Evolutionary conservation across 2,797 vertebrate species (phyloP), one percentile per base, ranked within the genome.

Genomic region (Trematocara caparti): DNA sequence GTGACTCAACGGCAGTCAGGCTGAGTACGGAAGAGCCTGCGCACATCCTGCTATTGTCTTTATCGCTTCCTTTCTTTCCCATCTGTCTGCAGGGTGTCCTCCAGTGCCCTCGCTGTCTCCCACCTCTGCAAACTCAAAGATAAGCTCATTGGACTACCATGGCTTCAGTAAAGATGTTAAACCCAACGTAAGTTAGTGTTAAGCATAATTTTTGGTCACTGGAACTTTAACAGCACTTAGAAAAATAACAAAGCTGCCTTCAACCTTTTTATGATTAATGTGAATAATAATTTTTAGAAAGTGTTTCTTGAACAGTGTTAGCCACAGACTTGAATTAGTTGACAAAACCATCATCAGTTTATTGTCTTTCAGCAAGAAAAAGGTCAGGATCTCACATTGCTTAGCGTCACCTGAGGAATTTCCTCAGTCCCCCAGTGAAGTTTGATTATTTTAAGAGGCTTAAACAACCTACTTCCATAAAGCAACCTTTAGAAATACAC

Each of bases 261-360:
- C 14, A 19, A n/a, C 45, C 8, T 62, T 45, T 45, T 69, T 45
- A 15, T 43, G 40, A 45, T 11, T 27, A 45, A 27, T 45, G 8
- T 45, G 38, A 69, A 45, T 27, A 66, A 38, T 24, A 27, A 45
- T 10, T 43, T 27, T 59, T 12, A 1, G 12, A 57, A 17, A 12
- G 59, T 1, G 0, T 69, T 45, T 69, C 40, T 45, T 45, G 14
- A 69, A 45, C 40, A 45, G 1, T 30, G 14, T 69, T 1, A 7
- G 21, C 15, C 40, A 59, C 55, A 76, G 38, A 85, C 80, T 43
- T 30, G 24, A 30, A 9, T 53, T 84, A 83, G 32, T 90, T 93
- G 94, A 95, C 94, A 95, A 95, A 95, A 95, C 93, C 91, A 90
- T 94, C 87, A 92, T 94, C 92, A 95, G 93, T 95, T 95, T 95